A percentile compares a stretch with the other conserved stretches of the same genome.
These are phyloP conservation scores for Tholera decimalis DNA, from an alignment of 2,888 invertebrate species.

Conservation along the genomic window DNA sequence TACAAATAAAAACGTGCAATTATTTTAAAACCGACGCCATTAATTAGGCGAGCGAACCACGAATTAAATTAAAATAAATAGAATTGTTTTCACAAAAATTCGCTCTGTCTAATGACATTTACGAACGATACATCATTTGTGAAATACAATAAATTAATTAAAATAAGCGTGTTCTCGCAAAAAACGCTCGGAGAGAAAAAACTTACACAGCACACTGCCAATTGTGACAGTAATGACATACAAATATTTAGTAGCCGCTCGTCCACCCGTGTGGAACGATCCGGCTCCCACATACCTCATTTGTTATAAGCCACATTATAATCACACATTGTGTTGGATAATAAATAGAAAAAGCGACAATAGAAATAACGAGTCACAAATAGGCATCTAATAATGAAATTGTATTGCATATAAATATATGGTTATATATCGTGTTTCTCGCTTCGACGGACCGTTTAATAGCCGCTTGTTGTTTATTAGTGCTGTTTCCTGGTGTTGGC, in stretches of 20 bases:
- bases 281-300: slow-evolving; percentile 85
- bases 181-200: slow-evolving; percentile 48
- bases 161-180: slow-evolving; percentile 46
- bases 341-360: slow-evolving; percentile 91
- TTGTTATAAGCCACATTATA: slow-evolving; percentile 89
- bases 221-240: slow-evolving; percentile 67
- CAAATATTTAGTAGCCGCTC: slow-evolving; percentile 59
- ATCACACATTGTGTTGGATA: slow-evolving; percentile 89
- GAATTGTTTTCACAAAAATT: slow-evolving; percentile 37
- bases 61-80: slow-evolving; percentile 57
- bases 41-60: slow-evolving; percentile 51
- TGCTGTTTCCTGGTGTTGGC: slow-evolving; percentile 77
- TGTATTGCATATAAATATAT: slow-evolving; percentile 88
- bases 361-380: slow-evolving; percentile 89
- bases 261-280: slow-evolving; percentile 82
- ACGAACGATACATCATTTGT: slow-evolving; percentile 52
- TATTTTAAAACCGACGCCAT: slow-evolving; percentile 62
- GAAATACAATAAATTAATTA: slow-evolving; percentile 65
- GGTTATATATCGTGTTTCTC: slow-evolving; percentile 83
- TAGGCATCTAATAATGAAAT: slow-evolving; percentile 90
- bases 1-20: slow-evolving; percentile 65
- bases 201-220: slow-evolving; percentile 52
- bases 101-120: slow-evolving; percentile 44
- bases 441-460: slow-evolving; percentile 88
- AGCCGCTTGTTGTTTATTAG: slow-evolving; percentile 81